Base-by-base conservation (phyloP, 2,888 invertebrate species). In the Drosophila anomelani region DNA sequence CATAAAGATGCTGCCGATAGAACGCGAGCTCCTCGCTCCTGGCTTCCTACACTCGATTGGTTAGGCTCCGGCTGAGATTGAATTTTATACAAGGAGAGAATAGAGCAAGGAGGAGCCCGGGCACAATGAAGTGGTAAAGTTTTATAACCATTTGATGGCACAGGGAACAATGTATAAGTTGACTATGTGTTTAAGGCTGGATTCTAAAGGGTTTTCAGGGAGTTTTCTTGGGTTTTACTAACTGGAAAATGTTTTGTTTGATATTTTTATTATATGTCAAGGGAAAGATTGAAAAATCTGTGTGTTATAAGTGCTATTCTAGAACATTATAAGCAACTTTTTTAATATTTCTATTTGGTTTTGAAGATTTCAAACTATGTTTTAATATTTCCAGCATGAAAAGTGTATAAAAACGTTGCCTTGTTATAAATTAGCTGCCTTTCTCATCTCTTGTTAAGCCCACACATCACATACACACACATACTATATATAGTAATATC, bases 71-170 rank as follows among this genome's bases (percentile, higher is more conserved):
- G 17, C 54, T 32, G 63, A 63, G 67, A 67, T 67, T 67, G 63
- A 67, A 67, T 67, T 67, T 39, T 63, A 3, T 39, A 20, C 17
- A 12, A 38, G 66, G 43, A 26, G 53, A 4, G 12, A n/a, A 12
- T 15, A 36, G 26, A 12, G 7, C 15, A 15, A n/a, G 29, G 9
- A 36, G 47, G 9, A 57, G 61, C 20, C 20, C 39, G 34, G 39
- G 44, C 34, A 53, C 71, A 85, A 81, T 82, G 82, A 85, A 85
- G 85, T 80, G 85, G 69, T 82, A 78, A 85, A 81, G 62, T 80
- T 85, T 75, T 70, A 70, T 67, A 66, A 54, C 57, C 57, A 47
- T 69, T 59, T 67, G 62, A 68, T 62, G 77, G 74, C 63, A 0
- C 4, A 39, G 62, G 46, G 32, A 55, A 47, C 63, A 47, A 54